These are phyloP conservation scores for Coelinius sp. DNA, from an alignment of 2,888 invertebrate genomes.

Conservation along the genomic window DNA sequence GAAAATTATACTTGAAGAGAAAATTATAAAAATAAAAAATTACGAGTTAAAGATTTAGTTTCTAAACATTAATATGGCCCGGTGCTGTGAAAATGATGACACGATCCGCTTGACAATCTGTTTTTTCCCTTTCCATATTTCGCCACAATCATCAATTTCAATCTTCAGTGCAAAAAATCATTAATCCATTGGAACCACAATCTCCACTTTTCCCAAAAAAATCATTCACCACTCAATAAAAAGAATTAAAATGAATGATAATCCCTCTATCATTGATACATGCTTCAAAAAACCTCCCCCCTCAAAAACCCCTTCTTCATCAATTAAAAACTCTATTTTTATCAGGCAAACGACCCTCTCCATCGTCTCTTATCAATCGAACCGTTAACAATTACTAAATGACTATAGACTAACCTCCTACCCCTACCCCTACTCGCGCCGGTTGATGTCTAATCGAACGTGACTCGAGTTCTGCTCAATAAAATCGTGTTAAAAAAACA, in stretches of 20 bases:
- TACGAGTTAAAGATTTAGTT: neutral
- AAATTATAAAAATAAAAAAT: neutral
- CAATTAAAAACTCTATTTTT: slow-evolving; percentile 2
- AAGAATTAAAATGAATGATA: no score
- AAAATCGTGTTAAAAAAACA: slow-evolving; percentile 21
- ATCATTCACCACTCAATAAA: no score
- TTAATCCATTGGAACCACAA: no score
- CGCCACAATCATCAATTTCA: no score
- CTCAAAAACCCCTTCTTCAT: neutral
- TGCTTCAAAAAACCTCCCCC: neutral
- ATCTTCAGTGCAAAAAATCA: no score
- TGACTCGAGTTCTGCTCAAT: neutral
- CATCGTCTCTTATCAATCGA: neutral
- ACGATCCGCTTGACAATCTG: no score
- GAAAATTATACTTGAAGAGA: neutral
- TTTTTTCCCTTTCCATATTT: no score
- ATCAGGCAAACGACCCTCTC: slow-evolving; percentile 14
- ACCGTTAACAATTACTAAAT: slow-evolving; percentile 26
- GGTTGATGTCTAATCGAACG: slow-evolving; percentile 32
- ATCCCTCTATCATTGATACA: neutral
- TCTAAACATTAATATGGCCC: neutral
- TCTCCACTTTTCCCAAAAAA: no score
- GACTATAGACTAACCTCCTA: neutral
- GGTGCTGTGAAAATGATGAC: no score
- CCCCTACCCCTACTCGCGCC: neutral